Percentiles rank a stretch among this genome's conserved stretches.
These are phyloP conservation scores for Globia sparganii DNA, from an alignment of 2,888 invertebrate genomes.

Conservation along the genomic window DNA sequence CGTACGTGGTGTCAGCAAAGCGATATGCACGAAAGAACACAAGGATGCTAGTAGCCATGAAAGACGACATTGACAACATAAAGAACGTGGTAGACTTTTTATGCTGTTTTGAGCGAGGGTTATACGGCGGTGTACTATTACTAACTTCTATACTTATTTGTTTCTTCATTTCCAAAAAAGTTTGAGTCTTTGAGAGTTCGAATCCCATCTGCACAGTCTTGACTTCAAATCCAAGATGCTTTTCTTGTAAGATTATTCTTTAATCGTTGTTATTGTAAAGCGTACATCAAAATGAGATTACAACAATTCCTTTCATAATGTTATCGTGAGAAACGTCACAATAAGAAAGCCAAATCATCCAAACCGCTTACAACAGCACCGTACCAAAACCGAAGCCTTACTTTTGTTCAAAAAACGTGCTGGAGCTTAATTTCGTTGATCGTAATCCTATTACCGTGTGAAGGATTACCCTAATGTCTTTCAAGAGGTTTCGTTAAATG, in stretches of 20 bases:
- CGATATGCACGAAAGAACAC: constrained; percentile 31
- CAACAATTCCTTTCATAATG: not conserved
- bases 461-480: constrained; percentile 54
- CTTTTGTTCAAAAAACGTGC: constrained; percentile 59
- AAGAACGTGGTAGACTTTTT: not conserved
- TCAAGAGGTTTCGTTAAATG: constrained; percentile 56
- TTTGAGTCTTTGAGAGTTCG: not conserved
- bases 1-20: not conserved
- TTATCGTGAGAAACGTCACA: not conserved
- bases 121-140: not conserved
- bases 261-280: too few species aligned
- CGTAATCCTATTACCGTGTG: constrained; percentile 59
- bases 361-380: constrained; percentile 12
- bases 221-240: too few species aligned
- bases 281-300: not conserved
- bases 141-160: not conserved
- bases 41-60: constrained; percentile 15
- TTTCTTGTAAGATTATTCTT: not conserved
- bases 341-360: not conserved
- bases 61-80: constrained; percentile 6
- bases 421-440: constrained; percentile 49
- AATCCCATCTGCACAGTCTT: not conserved
- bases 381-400: constrained; percentile 64
- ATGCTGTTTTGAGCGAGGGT: constrained; percentile 1
- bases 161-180: not conserved